Base-by-base conservation (phyloP, 2,113 vertebrate genomes). In the Otus sunia region DNA sequence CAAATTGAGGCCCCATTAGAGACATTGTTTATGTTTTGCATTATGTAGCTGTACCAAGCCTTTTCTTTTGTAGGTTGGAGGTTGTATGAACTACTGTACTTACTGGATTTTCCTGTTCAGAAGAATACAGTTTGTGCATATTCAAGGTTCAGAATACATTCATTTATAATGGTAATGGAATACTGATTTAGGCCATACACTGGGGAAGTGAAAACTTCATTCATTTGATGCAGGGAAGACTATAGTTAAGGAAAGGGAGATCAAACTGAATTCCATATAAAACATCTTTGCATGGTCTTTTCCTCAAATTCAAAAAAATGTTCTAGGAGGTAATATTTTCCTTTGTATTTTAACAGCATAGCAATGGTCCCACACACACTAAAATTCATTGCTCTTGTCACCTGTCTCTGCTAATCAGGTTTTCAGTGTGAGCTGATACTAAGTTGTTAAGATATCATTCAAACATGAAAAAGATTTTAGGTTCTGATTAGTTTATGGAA, bases 361-460 rank as follows among this genome's bases (percentile, higher is more conserved):
- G 58, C 77, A 50, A 71, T 53, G 56, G 83, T 82, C 81, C 60
- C 66, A 2, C 59, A 53, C 49, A 71, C 27, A 25, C 21, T 75
- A 36, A 66, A 68, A 82, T 90, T 94, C 83, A 68, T 45, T 84
- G 79, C 64, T 80, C 14, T 81, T 91, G 95, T 97, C 84, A 85
- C 63, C 43, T 94, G 92, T 90, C 78, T 96, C 80, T 94, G 25
- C 63, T 91, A 88, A 95, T 91, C 43, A 92, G 45, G 73, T 86
- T 96, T 88, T 66, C 60, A 78, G 62, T 68, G 47, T 79, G 78
- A 91, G 34, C 66, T 94, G 47, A 16, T 74, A 90, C 93, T 86
- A 85, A 96, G 73, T 56, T 92, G 77, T 85, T 92, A 93, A 78
- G 56, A 55, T 93, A 95, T 55, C 64, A 95, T 90, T 97, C 94